A percentile compares a stretch with the other conserved stretches of the same genome.
phyloP scores from a whole-genome alignment of 1,140 invertebrate species.

The Brachionus sp. region DNA sequence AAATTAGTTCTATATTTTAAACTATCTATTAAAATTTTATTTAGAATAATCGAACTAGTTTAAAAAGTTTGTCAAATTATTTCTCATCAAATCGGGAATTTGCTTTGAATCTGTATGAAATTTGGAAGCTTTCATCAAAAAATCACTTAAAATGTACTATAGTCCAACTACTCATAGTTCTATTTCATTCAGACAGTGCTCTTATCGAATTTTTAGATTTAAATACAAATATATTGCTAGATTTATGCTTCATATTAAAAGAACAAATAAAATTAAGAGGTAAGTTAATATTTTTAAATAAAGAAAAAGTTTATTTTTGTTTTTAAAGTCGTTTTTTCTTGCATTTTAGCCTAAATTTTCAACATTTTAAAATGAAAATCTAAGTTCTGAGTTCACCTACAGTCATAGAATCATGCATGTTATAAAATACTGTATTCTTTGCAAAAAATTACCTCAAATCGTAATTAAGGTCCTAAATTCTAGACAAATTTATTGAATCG shows the following conservation, averaged over 20 bases:
- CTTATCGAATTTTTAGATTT: not conserved
- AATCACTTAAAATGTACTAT: not conserved
- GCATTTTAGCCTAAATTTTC: too few relatives aligned
- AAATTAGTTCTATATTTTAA: not conserved
- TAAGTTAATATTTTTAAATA: not conserved
- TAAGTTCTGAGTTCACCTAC: too few relatives aligned
- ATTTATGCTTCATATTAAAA: not conserved
- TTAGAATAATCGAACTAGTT: not conserved
- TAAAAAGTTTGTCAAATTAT: not conserved
- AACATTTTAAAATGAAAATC: too few relatives aligned
- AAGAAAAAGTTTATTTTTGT: too few relatives aligned
- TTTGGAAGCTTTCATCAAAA: not conserved
- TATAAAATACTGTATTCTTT: too few relatives aligned
- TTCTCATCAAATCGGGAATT: not conserved
- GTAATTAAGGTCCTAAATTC: too few relatives aligned
- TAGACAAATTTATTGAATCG: too few relatives aligned
- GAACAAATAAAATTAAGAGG: not conserved
- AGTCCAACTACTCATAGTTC: not conserved
- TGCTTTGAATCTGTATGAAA: not conserved
- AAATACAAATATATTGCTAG: not conserved
- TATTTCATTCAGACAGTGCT: not conserved
- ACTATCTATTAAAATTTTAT: not conserved
- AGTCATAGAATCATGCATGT: too few relatives aligned
- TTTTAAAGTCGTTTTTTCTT: too few relatives aligned
- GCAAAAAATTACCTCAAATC: too few relatives aligned